Evolutionary conservation across 1,140 invertebrate species (phyloP).

Genomic region (Rhysida immarginata): DNA sequence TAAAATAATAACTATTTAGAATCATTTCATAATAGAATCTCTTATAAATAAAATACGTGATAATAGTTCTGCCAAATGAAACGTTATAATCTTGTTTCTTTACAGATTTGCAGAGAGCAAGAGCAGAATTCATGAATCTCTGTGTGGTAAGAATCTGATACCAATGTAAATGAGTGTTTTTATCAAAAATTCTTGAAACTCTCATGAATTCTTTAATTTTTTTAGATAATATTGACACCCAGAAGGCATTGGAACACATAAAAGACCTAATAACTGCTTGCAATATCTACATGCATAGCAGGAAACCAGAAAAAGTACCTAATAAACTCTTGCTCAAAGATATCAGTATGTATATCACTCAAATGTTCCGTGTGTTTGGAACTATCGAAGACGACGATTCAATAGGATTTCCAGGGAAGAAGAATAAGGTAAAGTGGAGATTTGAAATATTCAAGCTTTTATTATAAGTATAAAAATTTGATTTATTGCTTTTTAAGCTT

Average conservation of each 20-base stretch:
- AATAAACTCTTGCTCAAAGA: conserved; percentile 35
- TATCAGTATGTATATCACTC: conserved; percentile 57
- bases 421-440: too few species aligned
- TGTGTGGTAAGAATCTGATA: conserved; percentile 44
- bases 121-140: conserved; percentile 57
- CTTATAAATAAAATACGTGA: too few species aligned
- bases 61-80: too few species aligned
- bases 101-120: conserved; percentile 48
- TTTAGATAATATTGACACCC: conserved; percentile 88
- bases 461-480: too few species aligned
- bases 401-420: too few species aligned
- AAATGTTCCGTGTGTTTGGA: conserved; percentile 78
- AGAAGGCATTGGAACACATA: conserved; percentile 60
- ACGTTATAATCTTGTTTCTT: conserved; percentile 7
- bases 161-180: not conserved
- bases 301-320: conserved; percentile 27
- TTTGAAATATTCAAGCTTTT: too few species aligned
- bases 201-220: conserved; percentile 21
- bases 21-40: too few species aligned
- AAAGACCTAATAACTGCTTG: conserved; percentile 60
- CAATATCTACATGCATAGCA: conserved; percentile 70
- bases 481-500: too few species aligned
- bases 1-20: too few species aligned
- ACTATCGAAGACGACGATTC: conserved; percentile 39
- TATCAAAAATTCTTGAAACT: conserved; percentile 7